A percentile compares a stretch with the other conserved stretches of the same genome.
Evolutionary conservation across 2,888 invertebrate genomes (phyloP).

Genomic region (Amorpha juglandis): DNA sequence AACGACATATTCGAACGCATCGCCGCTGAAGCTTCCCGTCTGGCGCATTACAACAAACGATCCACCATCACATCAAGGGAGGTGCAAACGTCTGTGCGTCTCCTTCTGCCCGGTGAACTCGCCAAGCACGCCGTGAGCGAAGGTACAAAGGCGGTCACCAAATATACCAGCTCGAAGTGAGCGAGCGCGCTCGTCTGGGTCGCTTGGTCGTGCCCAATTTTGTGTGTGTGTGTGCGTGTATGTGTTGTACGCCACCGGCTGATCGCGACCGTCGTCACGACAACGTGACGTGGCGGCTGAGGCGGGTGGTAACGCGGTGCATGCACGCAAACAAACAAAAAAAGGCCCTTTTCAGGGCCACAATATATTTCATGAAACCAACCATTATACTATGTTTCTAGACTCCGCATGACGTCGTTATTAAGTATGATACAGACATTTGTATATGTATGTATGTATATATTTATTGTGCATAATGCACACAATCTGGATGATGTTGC

Average conservation of each 20-base stretch:
- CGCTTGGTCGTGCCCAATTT: no score
- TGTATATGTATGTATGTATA: no score
- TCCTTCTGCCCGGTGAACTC: conserved; percentile 87
- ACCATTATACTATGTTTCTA: neutral
- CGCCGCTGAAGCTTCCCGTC: conserved; percentile 12
- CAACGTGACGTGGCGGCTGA: no score
- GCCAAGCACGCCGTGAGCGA: conserved; percentile 88
- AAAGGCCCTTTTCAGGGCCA: conserved; percentile 43
- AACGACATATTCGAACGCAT: conserved; percentile 24
- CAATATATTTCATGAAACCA: conserved; percentile 28
- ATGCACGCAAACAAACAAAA: neutral
- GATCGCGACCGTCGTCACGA: no score
- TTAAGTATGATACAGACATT: no score
- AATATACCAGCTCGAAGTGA: conserved; percentile 79
- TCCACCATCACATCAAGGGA: conserved; percentile 88
- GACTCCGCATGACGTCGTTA: no score
- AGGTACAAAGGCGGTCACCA: conserved; percentile 87
- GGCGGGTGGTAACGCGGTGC: neutral
- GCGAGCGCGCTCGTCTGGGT: no score
- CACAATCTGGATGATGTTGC: no score
- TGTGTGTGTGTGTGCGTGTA: no score
- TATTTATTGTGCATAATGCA: no score
- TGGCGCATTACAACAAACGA: conserved; percentile 12
- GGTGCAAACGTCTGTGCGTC: conserved; percentile 87
- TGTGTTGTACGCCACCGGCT: no score